These are phyloP conservation scores for Eulemur mongoz DNA, from an alignment of 2,797 vertebrate genomes.

Conservation along the genomic window DNA sequence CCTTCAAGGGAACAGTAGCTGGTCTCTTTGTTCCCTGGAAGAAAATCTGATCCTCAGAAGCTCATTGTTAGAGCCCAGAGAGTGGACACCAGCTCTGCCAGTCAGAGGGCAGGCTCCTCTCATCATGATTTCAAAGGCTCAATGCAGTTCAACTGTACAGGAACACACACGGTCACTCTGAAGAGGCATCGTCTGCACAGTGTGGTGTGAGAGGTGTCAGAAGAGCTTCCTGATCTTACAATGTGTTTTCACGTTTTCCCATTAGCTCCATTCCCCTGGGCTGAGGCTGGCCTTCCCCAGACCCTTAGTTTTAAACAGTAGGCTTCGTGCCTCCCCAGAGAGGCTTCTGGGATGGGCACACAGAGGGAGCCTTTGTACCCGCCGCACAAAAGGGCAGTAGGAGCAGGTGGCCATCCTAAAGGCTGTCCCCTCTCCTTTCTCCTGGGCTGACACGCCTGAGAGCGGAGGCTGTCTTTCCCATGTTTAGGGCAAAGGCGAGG, in stretches of 20 bases:
- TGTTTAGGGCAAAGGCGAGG: conserved; percentile 40
- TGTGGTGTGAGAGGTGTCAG: not conserved
- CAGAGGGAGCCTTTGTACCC: not conserved
- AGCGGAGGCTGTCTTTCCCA: conserved; percentile 31
- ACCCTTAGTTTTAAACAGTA: not conserved
- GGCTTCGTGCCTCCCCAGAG: not conserved
- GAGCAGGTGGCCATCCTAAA: not conserved
- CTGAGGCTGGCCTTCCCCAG: not conserved
- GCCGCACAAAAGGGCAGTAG: not conserved
- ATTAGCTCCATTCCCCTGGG: not conserved
- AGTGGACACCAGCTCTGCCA: not conserved
- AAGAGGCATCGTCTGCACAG: not conserved
- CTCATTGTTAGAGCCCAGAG: not conserved
- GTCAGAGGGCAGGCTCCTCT: not conserved
- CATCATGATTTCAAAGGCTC: not conserved
- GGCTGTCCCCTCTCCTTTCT: not conserved
- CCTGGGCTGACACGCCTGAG: not conserved
- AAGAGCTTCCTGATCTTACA: not conserved
- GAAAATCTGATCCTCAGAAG: not conserved
- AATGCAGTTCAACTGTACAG: not conserved
- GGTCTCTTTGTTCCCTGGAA: not conserved
- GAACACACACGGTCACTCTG: fast-evolving
- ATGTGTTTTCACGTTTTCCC: not conserved
- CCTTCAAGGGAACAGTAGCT: not conserved
- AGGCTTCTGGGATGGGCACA: not conserved